These are phyloP conservation scores for Hozukius guyotensis DNA, from an alignment of 2,797 vertebrate species.

Conservation along the genomic window DNA sequence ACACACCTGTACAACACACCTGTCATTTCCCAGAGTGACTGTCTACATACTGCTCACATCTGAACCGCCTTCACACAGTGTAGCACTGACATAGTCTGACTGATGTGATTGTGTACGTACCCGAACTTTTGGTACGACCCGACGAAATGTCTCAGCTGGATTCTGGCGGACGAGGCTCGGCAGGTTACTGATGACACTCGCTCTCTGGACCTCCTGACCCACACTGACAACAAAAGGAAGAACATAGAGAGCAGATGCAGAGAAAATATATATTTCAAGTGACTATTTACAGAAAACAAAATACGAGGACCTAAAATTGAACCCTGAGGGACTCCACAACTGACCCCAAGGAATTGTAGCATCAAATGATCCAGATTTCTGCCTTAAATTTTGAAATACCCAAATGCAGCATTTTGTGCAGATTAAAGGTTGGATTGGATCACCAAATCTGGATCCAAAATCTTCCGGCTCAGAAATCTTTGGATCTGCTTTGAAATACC, in stretches of 20 bases:
- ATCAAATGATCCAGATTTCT: no score
- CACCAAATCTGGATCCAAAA: no score
- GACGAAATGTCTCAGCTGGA: slow-evolving; percentile 92
- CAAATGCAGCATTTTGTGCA: no score
- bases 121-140: slow-evolving; percentile 94
- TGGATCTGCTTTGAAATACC: no score
- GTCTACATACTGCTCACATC: background rate
- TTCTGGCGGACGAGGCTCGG: slow-evolving; percentile 93
- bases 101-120: slow-evolving; percentile 78
- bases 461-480: no score
- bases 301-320: background rate
- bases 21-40: background rate
- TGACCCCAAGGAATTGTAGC: background rate
- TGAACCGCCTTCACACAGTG: background rate
- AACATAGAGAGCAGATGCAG: background rate
- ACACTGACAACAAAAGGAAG: slow-evolving; percentile 76
- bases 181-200: slow-evolving; percentile 93
- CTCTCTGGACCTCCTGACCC: slow-evolving; percentile 94
- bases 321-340: background rate
- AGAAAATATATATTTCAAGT: background rate
- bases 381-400: no score
- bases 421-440: no score
- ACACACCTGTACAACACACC: background rate
- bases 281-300: background rate
- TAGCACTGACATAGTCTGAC: background rate